phyloP scores from a whole-genome alignment of 2,888 invertebrate species.

The Laothoe populi region DNA sequence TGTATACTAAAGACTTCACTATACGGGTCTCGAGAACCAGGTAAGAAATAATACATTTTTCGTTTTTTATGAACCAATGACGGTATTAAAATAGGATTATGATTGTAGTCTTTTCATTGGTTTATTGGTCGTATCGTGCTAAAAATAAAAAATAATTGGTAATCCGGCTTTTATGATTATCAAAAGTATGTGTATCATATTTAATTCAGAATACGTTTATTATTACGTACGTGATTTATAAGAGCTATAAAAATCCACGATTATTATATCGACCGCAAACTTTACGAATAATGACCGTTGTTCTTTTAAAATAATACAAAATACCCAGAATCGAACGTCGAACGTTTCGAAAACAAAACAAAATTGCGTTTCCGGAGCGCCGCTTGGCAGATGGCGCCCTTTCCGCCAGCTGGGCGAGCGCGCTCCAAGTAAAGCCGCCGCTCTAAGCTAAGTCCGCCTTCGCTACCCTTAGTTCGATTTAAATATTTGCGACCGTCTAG shows the following conservation, averaged over 20 bases:
- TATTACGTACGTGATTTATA: too few relatives aligned
- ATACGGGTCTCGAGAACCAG: too few relatives aligned
- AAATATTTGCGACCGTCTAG: background rate
- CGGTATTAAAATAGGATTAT: too few relatives aligned
- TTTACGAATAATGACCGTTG: conserved; percentile 43
- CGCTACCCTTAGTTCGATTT: background rate
- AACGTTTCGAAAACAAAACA: conserved; percentile 71
- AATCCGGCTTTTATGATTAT: too few relatives aligned
- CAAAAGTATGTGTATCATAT: background rate
- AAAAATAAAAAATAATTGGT: too few relatives aligned
- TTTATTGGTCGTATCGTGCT: too few relatives aligned
- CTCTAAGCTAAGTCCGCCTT: conserved; percentile 48
- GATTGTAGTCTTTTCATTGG: too few relatives aligned
- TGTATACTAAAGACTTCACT: too few relatives aligned
- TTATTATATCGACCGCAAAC: conserved; percentile 46
- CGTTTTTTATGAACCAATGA: too few relatives aligned
- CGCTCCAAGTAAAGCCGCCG: conserved; percentile 44
- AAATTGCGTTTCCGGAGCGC: conserved; percentile 77
- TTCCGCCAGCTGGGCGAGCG: conserved; percentile 80
- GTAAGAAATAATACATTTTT: too few relatives aligned
- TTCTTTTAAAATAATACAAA: conserved; percentile 39
- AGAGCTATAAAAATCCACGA: background rate
- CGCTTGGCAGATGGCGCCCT: conserved; percentile 79
- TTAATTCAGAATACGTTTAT: too few relatives aligned
- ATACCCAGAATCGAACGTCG: conserved; percentile 57